Conservation (phyloP, 2,888 invertebrate genomes). For the Halictus ligatus region DNA sequence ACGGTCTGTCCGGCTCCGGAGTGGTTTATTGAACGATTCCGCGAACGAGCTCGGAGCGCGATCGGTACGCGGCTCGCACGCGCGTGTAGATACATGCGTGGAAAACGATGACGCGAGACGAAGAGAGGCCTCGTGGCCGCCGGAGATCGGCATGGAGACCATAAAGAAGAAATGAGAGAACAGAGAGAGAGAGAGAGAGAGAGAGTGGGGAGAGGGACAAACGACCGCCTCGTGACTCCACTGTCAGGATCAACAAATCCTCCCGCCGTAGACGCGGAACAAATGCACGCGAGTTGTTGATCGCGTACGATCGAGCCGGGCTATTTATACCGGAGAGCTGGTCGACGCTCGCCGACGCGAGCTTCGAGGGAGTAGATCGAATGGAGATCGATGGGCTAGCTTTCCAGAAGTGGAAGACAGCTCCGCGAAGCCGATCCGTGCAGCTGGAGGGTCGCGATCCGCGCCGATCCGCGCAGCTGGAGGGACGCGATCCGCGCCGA, state of each 20-base stretch:
- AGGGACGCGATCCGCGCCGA: not conserved
- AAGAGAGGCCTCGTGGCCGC: not conserved
- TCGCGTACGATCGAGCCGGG: slow-evolving; percentile 58
- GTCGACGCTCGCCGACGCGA: slow-evolving; percentile 43
- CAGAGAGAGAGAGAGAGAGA: not conserved
- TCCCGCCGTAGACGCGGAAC: slow-evolving; percentile 65
- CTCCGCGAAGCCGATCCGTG: slow-evolving; percentile 18
- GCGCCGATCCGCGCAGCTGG: slow-evolving; percentile 6
- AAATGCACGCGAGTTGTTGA: slow-evolving; percentile 66
- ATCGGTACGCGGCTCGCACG: slow-evolving; percentile 48
- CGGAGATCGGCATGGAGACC: not conserved
- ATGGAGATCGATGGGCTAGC: slow-evolving; percentile 67
- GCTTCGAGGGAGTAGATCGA: slow-evolving; percentile 63
- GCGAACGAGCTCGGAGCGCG: slow-evolving; percentile 47
- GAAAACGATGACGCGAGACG: slow-evolving; percentile 42
- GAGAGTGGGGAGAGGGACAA: slow-evolving; percentile 32
- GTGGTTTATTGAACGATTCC: slow-evolving; percentile 62
- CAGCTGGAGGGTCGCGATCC: not conserved
- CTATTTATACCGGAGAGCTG: slow-evolving; percentile 64
- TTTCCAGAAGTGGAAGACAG: slow-evolving; percentile 41
- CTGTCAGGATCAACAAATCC: slow-evolving; percentile 72
- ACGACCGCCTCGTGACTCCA: slow-evolving; percentile 53
- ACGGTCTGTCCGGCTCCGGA: slow-evolving; percentile 26
- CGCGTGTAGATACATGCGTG: slow-evolving; percentile 40
- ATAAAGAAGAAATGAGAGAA: not conserved